Percentiles rank a stretch among this genome's conserved stretches.
These are phyloP conservation scores for Drepanosiphum platanoidis DNA, from an alignment of 2,888 invertebrate genomes.

Conservation along the genomic window DNA sequence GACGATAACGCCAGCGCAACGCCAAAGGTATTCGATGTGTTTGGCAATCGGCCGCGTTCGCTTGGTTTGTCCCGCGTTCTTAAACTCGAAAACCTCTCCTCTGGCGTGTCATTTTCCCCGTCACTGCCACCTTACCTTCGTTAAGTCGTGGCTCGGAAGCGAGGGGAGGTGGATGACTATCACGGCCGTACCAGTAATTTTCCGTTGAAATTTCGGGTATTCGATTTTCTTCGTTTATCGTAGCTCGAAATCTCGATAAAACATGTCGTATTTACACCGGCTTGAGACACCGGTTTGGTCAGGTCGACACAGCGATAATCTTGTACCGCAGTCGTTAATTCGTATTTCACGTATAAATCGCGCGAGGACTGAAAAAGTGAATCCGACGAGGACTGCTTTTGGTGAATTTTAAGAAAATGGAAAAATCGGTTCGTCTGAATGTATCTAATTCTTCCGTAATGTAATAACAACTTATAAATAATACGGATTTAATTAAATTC, in stretches of 20 bases:
- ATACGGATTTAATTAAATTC: too few relatives aligned
- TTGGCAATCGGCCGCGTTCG: slow-evolving; percentile 58
- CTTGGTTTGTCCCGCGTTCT: slow-evolving; percentile 38
- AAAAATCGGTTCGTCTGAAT: too few relatives aligned
- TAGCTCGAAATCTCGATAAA: too few relatives aligned
- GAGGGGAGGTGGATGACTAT: not conserved
- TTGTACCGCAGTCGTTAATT: not conserved
- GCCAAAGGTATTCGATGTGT: slow-evolving; percentile 43
- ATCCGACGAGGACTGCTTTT: not conserved
- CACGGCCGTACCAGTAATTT: not conserved
- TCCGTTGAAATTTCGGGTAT: not conserved
- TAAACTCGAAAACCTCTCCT: not conserved
- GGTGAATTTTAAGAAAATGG: too few relatives aligned
- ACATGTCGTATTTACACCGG: not conserved
- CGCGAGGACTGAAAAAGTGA: not conserved
- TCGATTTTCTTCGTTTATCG: not conserved
- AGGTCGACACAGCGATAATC: not conserved
- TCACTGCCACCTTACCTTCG: not conserved
- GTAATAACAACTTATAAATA: too few relatives aligned
- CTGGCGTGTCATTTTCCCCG: too few relatives aligned
- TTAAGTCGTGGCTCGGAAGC: not conserved
- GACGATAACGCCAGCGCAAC: slow-evolving; percentile 35
- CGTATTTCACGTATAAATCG: not conserved
- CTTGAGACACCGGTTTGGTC: not conserved
- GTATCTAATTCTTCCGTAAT: too few relatives aligned